A percentile compares a stretch with the other conserved stretches of the same genome.
Evolutionary conservation across 2,888 invertebrate species (phyloP).

Genomic region (Agrenia bidenticulata): DNA sequence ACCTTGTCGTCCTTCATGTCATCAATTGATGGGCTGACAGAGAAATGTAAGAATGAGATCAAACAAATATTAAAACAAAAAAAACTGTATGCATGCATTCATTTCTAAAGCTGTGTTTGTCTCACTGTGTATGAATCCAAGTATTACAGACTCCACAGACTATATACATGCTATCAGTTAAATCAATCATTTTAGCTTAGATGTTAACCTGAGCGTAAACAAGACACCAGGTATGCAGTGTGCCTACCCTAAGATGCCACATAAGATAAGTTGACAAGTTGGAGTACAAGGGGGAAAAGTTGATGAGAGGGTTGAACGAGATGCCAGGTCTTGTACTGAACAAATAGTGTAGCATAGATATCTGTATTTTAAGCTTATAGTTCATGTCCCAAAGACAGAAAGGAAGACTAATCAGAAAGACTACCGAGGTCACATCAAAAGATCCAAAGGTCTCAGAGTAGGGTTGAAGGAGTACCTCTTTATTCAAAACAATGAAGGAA

Average conservation of each 20-base stretch:
- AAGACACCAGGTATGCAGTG: neutral
- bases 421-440: slow-evolving; percentile 1
- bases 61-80: too few species aligned
- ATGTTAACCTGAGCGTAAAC: slow-evolving; percentile 2
- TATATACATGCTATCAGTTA: neutral
- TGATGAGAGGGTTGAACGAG: slow-evolving; percentile 5
- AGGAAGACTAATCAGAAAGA: slow-evolving; percentile 3
- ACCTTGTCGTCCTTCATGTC: too few species aligned
- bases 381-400: slow-evolving; percentile 2
- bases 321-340: neutral
- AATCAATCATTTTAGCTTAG: slow-evolving; percentile 1
- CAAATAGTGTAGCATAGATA: too few species aligned
- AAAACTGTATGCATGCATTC: too few species aligned
- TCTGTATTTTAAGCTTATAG: neutral
- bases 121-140: too few species aligned
- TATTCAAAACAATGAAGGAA: slow-evolving; percentile 24
- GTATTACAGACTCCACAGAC: too few species aligned
- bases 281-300: slow-evolving; percentile 3
- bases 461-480: slow-evolving; percentile 9
- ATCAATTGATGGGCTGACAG: too few species aligned
- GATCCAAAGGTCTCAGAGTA: neutral
- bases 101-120: too few species aligned
- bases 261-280: slow-evolving; percentile 8
- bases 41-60: too few species aligned
- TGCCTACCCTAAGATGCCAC: neutral